Evolutionary conservation across 2,888 invertebrate genomes (phyloP).

Genomic region (Urechis unicinctus): DNA sequence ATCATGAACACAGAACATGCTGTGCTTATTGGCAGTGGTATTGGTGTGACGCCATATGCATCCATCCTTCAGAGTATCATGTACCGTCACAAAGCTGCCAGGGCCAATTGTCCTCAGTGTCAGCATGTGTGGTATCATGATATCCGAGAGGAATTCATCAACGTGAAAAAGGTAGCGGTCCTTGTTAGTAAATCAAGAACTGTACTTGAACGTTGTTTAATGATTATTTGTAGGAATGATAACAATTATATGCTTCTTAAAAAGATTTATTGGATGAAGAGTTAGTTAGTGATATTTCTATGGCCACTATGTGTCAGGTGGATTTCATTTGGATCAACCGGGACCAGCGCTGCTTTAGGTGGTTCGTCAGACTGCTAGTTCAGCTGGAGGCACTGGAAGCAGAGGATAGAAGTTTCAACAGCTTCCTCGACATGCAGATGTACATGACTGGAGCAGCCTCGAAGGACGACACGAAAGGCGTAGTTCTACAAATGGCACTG

Average conservation of each 20-base stretch:
- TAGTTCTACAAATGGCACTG: conserved; percentile 56
- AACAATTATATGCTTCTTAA: no score
- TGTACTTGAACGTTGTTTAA: background rate
- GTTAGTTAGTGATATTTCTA: no score
- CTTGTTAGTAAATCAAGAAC: no score
- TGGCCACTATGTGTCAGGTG: conserved; percentile 61
- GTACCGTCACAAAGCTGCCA: conserved; percentile 4
- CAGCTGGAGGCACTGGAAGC: conserved; percentile 65
- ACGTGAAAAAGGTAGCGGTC: conserved; percentile 77
- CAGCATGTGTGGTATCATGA: conserved; percentile 77
- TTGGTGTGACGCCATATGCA: conserved; percentile 94
- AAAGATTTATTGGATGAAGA: no score
- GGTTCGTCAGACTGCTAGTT: conserved; percentile 88
- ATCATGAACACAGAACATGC: conserved; percentile 93
- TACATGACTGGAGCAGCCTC: conserved; percentile 90
- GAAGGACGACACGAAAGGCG: conserved; percentile 85
- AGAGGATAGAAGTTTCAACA: conserved; percentile 18
- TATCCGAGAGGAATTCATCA: conserved; percentile 72
- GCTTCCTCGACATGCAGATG: conserved; percentile 94
- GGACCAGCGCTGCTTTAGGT: conserved; percentile 89
- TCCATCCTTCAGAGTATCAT: conserved; percentile 62
- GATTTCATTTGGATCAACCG: conserved; percentile 98
- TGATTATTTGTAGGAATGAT: background rate
- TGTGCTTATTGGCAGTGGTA: conserved; percentile 87
- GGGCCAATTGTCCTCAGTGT: conserved; percentile 62